These are phyloP conservation scores for Timandra comae DNA, from an alignment of 2,888 invertebrate species.

Conservation along the genomic window DNA sequence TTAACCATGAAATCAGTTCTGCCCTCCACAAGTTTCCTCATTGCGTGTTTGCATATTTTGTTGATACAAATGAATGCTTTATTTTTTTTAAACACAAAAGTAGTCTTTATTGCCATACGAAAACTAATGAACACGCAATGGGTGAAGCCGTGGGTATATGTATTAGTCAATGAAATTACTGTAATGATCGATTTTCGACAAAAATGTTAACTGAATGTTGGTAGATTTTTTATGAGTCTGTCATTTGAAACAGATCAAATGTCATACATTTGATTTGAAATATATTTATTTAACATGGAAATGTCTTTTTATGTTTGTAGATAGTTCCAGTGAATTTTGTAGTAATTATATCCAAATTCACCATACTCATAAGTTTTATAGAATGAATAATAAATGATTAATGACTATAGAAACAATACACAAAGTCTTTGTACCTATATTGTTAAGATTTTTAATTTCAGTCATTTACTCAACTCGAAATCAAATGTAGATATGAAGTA, in stretches of 20 bases:
- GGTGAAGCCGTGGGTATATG: constrained; percentile 45
- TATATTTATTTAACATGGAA: constrained; percentile 75
- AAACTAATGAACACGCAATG: constrained; percentile 46
- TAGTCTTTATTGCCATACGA: constrained; percentile 17
- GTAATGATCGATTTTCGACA: constrained; percentile 71
- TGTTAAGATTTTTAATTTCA: constrained; percentile 67
- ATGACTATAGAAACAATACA: constrained; percentile 43
- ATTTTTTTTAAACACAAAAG: constrained; percentile 12
- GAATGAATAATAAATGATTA: constrained; percentile 40
- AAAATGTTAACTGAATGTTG: constrained; percentile 73
- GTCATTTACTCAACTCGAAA: constrained; percentile 63
- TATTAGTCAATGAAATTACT: constrained; percentile 65
- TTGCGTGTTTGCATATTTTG: constrained; percentile 39
- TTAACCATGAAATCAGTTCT: constrained; percentile 59
- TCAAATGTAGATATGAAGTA: constrained; percentile 72
- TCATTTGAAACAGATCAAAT: constrained; percentile 71
- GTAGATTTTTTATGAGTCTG: constrained; percentile 74
- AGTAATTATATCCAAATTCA: constrained; percentile 44
- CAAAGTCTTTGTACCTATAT: constrained; percentile 54
- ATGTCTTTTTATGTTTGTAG: constrained; percentile 75
- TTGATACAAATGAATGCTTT: constrained; percentile 14
- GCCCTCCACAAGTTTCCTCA: constrained; percentile 42
- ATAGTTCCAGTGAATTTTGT: constrained; percentile 67
- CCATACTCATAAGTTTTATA: constrained; percentile 37
- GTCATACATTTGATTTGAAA: constrained; percentile 77